Conservation (phyloP, 1,140 invertebrate genomes). For the Glossosoma conforme region DNA sequence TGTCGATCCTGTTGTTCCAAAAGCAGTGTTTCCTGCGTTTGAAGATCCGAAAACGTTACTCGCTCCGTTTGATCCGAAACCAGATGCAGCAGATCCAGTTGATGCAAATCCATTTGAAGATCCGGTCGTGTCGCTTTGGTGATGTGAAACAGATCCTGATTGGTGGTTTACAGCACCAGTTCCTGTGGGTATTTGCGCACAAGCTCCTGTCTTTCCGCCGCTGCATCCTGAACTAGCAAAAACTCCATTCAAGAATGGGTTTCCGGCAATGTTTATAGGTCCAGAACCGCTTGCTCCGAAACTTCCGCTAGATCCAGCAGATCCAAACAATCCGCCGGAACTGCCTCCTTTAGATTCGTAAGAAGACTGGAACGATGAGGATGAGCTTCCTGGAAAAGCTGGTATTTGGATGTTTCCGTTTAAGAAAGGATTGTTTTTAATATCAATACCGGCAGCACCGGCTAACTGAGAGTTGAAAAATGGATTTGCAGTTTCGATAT, state of each 20-base stretch:
- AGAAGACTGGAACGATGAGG: conserved; percentile 7
- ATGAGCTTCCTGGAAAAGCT: conserved; percentile 6
- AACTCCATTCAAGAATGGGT: conserved; percentile 36
- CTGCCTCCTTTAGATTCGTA: conserved; percentile 5
- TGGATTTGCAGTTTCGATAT: conserved; percentile 40
- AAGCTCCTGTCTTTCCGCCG: conserved; percentile 12
- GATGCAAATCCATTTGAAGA: neutral
- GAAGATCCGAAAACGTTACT: no score
- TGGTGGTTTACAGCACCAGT: neutral
- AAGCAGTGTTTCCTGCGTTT: no score
- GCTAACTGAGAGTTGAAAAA: conserved; percentile 44
- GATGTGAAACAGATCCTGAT: neutral
- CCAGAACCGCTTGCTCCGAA: conserved; percentile 4
- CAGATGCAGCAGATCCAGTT: no score
- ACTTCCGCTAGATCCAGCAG: conserved; percentile 1
- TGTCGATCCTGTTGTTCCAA: no score
- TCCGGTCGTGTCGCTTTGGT: no score
- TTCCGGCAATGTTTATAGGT: conserved; percentile 18
- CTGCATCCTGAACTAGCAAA: conserved; percentile 15
- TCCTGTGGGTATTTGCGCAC: neutral
- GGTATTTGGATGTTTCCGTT: conserved; percentile 27
- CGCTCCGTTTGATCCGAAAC: no score
- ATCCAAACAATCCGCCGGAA: conserved; percentile 3
- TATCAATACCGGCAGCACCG: conserved; percentile 33
- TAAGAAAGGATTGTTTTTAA: conserved; percentile 37